Conservation (phyloP, 1,140 invertebrate species). For the Onthophagus taurus region DNA sequence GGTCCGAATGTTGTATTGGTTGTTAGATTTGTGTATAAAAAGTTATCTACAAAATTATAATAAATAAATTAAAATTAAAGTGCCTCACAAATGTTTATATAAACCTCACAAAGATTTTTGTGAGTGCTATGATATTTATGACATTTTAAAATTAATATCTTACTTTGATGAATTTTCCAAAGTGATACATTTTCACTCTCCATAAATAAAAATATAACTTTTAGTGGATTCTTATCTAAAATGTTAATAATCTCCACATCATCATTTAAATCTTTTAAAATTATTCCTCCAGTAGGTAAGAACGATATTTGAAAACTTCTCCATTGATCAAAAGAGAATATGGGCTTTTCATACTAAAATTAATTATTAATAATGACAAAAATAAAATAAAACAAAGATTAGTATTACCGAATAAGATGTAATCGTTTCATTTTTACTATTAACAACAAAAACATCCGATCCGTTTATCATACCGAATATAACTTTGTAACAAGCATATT, state of each 20-base stretch:
- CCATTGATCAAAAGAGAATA: not conserved
- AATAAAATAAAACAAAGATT: not conserved
- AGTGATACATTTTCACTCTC: not conserved
- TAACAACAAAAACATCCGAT: not conserved
- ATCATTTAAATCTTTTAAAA: constrained; percentile 14
- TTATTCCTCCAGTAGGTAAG: constrained; percentile 16
- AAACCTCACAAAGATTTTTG: no score
- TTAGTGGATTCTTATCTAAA: no score
- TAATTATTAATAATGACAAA: not conserved
- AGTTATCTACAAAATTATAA: constrained; percentile 1
- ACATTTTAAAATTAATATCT: not conserved
- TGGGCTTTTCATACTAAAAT: not conserved
- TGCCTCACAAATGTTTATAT: no score
- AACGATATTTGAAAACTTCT: not conserved
- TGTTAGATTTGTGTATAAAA: not conserved
- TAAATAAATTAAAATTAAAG: not conserved
- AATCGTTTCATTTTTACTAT: not conserved
- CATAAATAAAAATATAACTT: not conserved
- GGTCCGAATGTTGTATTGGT: not conserved
- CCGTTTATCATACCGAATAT: not conserved
- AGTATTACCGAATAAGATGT: not conserved
- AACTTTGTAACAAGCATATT: constrained; percentile 2
- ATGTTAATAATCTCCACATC: not conserved
- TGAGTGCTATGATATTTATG: no score
- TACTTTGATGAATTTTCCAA: constrained; percentile 8